Evolutionary conservation across 2,888 invertebrate genomes (phyloP).

Genomic region (Drosophila sordidula): DNA sequence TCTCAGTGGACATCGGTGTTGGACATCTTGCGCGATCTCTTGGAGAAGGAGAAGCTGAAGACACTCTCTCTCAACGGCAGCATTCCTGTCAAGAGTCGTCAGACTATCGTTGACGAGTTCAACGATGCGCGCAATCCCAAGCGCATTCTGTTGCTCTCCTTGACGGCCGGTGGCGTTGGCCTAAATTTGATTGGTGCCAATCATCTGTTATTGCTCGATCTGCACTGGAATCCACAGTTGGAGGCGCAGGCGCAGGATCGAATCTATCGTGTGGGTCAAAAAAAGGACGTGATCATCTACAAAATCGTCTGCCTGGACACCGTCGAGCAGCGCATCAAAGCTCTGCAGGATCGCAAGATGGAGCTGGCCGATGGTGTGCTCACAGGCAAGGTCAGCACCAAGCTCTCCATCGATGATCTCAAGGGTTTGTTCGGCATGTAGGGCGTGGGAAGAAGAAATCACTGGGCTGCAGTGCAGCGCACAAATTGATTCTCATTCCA

Average conservation of each 20-base stretch:
- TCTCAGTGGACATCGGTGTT: constrained; percentile 97
- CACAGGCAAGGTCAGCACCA: constrained; percentile 89
- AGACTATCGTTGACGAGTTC: constrained; percentile 89
- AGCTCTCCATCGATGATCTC: constrained; percentile 92
- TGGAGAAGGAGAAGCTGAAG: constrained; percentile 86
- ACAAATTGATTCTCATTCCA: background rate
- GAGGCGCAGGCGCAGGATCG: constrained; percentile 98
- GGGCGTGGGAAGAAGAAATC: background rate
- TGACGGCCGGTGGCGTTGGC: constrained; percentile 97
- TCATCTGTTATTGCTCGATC: constrained; percentile 94
- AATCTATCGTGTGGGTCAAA: constrained; percentile 96
- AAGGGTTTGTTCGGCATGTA: constrained; percentile 89
- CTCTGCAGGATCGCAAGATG: constrained; percentile 92
- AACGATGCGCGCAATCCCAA: constrained; percentile 88
- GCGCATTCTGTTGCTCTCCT: constrained; percentile 91
- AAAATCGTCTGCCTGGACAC: constrained; percentile 94
- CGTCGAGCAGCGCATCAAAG: constrained; percentile 94
- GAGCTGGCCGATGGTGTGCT: constrained; percentile 91
- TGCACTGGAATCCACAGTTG: constrained; percentile 99
- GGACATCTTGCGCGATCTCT: constrained; percentile 89
- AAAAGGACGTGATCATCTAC: constrained; percentile 91
- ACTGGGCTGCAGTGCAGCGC: background rate
- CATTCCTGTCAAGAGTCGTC: constrained; percentile 90
- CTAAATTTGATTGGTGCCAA: constrained; percentile 96
- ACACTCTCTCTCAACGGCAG: constrained; percentile 91